Conservation (phyloP, 2,113 vertebrate species). For the Scomber colias region DNA sequence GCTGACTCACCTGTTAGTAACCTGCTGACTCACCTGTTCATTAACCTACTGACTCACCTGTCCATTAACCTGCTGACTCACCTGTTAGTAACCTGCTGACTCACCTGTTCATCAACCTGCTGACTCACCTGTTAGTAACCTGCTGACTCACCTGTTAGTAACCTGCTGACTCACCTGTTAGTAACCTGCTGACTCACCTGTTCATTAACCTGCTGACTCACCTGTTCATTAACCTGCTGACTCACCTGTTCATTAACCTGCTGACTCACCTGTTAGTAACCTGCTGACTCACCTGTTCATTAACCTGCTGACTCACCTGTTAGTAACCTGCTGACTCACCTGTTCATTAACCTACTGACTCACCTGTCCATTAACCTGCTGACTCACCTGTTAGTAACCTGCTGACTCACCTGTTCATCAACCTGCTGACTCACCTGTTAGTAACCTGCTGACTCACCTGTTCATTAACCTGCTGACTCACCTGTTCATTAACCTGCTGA, state of each 20-base stretch:
- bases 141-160: not conserved
- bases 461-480: too few relatives aligned
- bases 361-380: not conserved
- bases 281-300: too few relatives aligned
- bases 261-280: not conserved
- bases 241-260: not conserved
- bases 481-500: constrained; percentile 55
- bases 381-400: constrained; percentile 54
- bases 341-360: not conserved
- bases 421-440: too few relatives aligned
- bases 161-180: too few relatives aligned
- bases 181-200: not conserved
- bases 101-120: constrained; percentile 58
- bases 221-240: not conserved
- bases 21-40: too few relatives aligned
- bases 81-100: constrained; percentile 70
- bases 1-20: not conserved
- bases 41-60: too few relatives aligned
- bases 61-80: too few relatives aligned
- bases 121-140: constrained; percentile 54
- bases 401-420: not conserved
- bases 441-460: too few relatives aligned
- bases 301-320: too few relatives aligned
- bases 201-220: not conserved
- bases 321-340: not conserved